Evolutionary conservation across 2,113 vertebrate genomes (phyloP).

Genomic region (Erythrolamprus reginae): DNA sequence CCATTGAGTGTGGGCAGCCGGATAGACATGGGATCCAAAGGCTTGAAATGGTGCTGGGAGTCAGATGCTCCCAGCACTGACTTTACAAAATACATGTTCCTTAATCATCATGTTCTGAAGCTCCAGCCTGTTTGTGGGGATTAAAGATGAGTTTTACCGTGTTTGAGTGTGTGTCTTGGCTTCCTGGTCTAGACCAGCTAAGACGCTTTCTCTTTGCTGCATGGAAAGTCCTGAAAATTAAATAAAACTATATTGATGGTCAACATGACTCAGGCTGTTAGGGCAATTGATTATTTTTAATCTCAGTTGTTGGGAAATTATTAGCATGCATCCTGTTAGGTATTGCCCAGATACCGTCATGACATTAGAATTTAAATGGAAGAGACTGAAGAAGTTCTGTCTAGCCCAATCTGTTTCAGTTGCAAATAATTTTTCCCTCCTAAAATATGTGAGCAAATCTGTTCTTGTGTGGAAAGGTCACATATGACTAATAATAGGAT

Average conservation of each 20-base stretch:
- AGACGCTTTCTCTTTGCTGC: neutral
- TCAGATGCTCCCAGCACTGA: too few relatives aligned
- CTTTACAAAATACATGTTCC: too few relatives aligned
- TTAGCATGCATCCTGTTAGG: neutral
- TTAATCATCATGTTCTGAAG: too few relatives aligned
- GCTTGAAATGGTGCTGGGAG: too few relatives aligned
- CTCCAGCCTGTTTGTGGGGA: too few relatives aligned
- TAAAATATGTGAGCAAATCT: conserved; percentile 15
- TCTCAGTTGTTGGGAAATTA: neutral
- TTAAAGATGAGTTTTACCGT: too few relatives aligned
- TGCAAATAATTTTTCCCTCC: neutral
- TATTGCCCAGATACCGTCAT: neutral
- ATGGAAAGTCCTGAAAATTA: neutral
- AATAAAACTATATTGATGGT: neutral
- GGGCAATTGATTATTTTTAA: conserved; percentile 12
- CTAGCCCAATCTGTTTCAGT: neutral
- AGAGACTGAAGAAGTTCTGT: neutral
- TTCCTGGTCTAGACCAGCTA: too few relatives aligned
- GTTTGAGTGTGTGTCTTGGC: too few relatives aligned
- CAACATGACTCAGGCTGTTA: conserved; percentile 8
- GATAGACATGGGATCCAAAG: too few relatives aligned
- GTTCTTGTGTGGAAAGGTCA: conserved; percentile 7
- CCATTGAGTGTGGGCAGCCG: too few relatives aligned
- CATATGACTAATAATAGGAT: neutral
- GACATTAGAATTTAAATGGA: neutral